A percentile compares a stretch with the other conserved stretches of the same genome.
Conservation (phyloP, 1,140 invertebrate species). For the Parasteatoda tepidariorum region DNA sequence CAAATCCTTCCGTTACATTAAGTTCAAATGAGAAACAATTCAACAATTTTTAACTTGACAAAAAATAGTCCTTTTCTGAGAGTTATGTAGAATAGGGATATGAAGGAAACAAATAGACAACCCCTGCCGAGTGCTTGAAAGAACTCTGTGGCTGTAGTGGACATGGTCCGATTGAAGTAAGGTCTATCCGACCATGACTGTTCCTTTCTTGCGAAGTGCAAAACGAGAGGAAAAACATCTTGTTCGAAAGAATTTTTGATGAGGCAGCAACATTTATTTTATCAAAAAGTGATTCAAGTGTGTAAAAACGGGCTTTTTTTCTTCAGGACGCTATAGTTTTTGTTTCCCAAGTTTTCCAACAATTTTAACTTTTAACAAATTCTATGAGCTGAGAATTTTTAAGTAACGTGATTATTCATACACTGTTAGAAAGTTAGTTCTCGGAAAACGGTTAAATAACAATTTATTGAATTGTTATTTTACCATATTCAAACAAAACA, state of each 20-base stretch:
- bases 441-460: too few species aligned
- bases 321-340: background rate
- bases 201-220: conserved; percentile 39
- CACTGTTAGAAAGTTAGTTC: too few species aligned
- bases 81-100: background rate
- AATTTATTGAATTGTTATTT: too few species aligned
- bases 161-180: conserved; percentile 54
- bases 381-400: too few species aligned
- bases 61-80: conserved; percentile 3
- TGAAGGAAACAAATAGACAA: conserved; percentile 18
- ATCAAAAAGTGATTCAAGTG: conserved; percentile 13
- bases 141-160: conserved; percentile 19
- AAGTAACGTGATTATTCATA: too few species aligned
- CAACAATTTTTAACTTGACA: background rate
- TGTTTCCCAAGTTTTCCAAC: background rate
- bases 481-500: too few species aligned
- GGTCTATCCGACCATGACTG: conserved; percentile 21
- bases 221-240: conserved; percentile 52
- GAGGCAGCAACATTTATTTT: conserved; percentile 32
- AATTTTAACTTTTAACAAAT: too few species aligned
- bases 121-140: conserved; percentile 17
- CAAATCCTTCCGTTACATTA: too few species aligned
- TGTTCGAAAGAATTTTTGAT: conserved; percentile 53
- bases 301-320: background rate
- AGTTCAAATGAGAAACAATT: too few species aligned